Percentiles rank a stretch among this genome's conserved stretches.
phyloP scores from a whole-genome alignment of 2,888 invertebrate species.

The Polydrusus pterygomalis region DNA sequence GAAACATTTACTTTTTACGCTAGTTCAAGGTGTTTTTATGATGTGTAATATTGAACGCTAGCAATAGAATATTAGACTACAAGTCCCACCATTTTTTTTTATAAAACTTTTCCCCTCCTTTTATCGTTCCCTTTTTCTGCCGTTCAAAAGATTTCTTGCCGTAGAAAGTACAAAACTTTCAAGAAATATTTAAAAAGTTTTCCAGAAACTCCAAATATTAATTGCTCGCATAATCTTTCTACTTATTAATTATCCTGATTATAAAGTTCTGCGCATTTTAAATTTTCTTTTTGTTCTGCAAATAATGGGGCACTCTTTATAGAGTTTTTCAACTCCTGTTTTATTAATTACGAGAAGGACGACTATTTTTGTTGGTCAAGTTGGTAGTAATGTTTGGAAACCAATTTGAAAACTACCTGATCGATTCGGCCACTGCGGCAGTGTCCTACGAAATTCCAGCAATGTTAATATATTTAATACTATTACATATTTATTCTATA shows the following conservation, averaged over 20 bases:
- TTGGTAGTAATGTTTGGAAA: no score
- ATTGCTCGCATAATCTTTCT: conserved; percentile 18
- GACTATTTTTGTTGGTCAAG: background rate
- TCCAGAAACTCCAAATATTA: conserved; percentile 13
- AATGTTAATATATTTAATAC: background rate
- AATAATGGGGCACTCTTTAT: background rate
- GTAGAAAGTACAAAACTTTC: conserved; percentile 8
- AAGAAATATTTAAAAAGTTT: conserved; percentile 13
- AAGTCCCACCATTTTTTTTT: background rate
- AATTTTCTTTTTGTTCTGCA: conserved; percentile 12
- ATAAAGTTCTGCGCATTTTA: conserved; percentile 15
- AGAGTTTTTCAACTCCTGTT: background rate
- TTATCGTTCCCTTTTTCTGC: conserved; percentile 1
- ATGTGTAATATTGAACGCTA: no score
- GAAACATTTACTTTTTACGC: no score
- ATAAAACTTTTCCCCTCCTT: background rate
- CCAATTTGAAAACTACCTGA: no score
- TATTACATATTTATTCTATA: background rate
- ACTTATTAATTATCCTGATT: conserved; percentile 23
- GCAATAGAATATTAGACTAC: no score
- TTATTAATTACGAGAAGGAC: background rate
- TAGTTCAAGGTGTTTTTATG: no score
- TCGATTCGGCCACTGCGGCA: no score
- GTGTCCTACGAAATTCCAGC: background rate
- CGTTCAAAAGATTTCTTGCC: conserved; percentile 3